A percentile compares a stretch with the other conserved stretches of the same genome.
phyloP scores from a whole-genome alignment of 2,888 invertebrate genomes.

The Orchesella flavescens region DNA sequence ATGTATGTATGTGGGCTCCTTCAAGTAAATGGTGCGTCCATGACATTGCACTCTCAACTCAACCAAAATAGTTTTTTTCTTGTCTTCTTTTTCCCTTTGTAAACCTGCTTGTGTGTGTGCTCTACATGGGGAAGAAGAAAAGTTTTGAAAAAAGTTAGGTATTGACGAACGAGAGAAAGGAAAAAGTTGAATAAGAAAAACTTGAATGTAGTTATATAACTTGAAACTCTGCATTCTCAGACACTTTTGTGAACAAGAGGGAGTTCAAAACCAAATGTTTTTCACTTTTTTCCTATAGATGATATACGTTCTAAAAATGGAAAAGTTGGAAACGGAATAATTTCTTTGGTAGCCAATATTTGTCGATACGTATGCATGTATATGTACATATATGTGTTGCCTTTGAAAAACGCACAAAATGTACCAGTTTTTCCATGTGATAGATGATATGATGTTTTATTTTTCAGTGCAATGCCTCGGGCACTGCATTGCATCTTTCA shows the following conservation, averaged over 20 bases:
- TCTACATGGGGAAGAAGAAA: neutral
- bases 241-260: neutral
- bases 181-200: neutral
- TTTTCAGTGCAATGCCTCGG: neutral
- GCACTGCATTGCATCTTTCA: neutral
- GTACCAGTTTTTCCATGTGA: too few relatives aligned
- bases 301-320: neutral
- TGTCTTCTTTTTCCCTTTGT: neutral
- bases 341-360: too few relatives aligned
- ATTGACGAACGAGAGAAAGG: neutral
- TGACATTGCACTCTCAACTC: slow-evolving; percentile 41
- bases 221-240: neutral
- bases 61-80: neutral
- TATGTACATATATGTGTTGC: too few relatives aligned
- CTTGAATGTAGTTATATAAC: neutral
- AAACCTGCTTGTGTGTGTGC: neutral
- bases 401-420: too few relatives aligned
- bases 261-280: neutral
- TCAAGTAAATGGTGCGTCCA: slow-evolving; percentile 3
- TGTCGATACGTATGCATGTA: too few relatives aligned
- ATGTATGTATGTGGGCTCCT: neutral
- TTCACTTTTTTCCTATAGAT: too few relatives aligned
- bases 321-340: slow-evolving; percentile 5
- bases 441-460: neutral
- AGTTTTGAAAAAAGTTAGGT: neutral